Percentiles rank a stretch among this genome's conserved stretches.
phyloP scores from a whole-genome alignment of 2,113 vertebrate genomes.

The Tachycineta bicolor region DNA sequence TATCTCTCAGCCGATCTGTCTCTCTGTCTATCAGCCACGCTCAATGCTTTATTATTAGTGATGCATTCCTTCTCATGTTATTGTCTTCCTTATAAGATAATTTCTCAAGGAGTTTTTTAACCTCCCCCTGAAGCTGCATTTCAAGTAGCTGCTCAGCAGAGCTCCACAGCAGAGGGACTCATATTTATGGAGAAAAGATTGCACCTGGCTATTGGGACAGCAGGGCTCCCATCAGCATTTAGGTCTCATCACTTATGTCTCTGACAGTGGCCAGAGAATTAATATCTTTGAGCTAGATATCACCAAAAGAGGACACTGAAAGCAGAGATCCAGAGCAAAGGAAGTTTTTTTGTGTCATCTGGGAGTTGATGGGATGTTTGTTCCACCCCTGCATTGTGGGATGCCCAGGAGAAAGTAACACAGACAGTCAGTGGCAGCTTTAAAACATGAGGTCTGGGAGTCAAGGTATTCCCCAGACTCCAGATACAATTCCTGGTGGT shows the following conservation, averaged over 20 bases:
- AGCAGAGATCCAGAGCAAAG: neutral
- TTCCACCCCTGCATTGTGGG: neutral
- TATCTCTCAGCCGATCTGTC: conserved; percentile 47
- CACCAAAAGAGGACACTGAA: neutral
- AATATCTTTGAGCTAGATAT: neutral
- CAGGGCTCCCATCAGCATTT: neutral
- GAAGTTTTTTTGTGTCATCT: fast-evolving
- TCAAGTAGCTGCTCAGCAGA: neutral
- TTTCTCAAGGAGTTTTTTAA: conserved; percentile 1
- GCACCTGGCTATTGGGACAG: neutral
- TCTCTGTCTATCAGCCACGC: neutral
- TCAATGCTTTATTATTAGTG: neutral
- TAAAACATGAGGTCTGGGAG: neutral
- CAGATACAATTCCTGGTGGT: neutral
- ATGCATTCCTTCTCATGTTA: neutral
- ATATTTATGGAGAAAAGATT: neutral
- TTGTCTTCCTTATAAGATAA: conserved; percentile 10
- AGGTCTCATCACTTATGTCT: neutral
- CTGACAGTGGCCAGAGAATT: neutral
- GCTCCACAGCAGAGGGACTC: neutral
- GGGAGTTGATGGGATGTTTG: neutral
- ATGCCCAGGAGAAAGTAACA: neutral
- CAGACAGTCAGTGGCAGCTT: neutral
- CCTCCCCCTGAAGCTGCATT: neutral
- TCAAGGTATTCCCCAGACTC: neutral